A percentile compares a stretch with the other conserved stretches of the same genome.
Conservation (phyloP, 2,888 invertebrate species). For the Cephonodes hylas region DNA sequence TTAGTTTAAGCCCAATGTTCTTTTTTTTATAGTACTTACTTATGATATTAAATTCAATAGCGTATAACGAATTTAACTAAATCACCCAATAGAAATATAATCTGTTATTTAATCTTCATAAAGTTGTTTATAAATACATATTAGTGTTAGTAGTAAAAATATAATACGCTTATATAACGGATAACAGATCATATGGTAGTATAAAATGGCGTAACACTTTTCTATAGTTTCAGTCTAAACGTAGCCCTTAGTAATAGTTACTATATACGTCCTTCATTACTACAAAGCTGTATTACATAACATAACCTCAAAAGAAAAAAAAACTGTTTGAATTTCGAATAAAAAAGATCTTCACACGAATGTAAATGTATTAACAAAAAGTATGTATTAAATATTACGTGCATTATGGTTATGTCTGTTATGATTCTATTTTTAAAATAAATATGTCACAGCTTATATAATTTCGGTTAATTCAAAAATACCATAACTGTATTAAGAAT, state of each 20-base stretch:
- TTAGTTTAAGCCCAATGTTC: too few relatives aligned
- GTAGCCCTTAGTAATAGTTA: neutral
- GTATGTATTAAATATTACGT: neutral
- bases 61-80: too few relatives aligned
- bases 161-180: too few relatives aligned
- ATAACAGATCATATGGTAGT: too few relatives aligned
- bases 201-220: neutral
- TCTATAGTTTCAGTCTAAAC: neutral
- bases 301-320: constrained; percentile 53
- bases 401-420: neutral
- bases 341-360: neutral
- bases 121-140: too few relatives aligned
- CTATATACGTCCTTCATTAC: neutral
- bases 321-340: constrained; percentile 18
- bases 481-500: neutral
- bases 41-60: too few relatives aligned
- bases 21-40: too few relatives aligned
- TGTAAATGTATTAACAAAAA: too few relatives aligned
- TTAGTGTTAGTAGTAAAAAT: too few relatives aligned
- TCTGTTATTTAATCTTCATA: too few relatives aligned
- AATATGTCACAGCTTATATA: neutral
- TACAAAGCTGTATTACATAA: constrained; percentile 64
- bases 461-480: too few relatives aligned
- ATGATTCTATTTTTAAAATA: neutral
- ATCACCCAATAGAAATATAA: too few relatives aligned